These are phyloP conservation scores for Drepana arcuata DNA, from an alignment of 1,140 invertebrate genomes.

Conservation along the genomic window DNA sequence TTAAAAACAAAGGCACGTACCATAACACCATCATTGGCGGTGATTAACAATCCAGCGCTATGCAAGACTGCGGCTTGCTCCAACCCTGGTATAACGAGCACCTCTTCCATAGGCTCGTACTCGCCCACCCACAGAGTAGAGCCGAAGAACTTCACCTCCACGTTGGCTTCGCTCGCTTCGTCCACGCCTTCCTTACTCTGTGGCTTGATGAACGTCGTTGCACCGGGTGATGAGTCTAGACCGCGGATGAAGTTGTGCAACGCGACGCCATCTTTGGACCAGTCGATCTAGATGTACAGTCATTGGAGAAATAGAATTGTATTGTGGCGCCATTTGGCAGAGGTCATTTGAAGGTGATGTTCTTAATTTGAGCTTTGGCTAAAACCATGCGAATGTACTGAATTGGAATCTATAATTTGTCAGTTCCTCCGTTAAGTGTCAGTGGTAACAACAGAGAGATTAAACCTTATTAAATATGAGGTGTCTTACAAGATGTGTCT, in stretches of 20 bases:
- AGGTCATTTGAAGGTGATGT: too few relatives aligned
- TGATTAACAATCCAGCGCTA: slow-evolving; percentile 84
- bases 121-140: slow-evolving; percentile 81
- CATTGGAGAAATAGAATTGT: too few relatives aligned
- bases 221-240: slow-evolving; percentile 93
- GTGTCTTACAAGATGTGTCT: slow-evolving; percentile 76
- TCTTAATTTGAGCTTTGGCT: too few relatives aligned
- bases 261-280: slow-evolving; percentile 76
- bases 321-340: too few relatives aligned
- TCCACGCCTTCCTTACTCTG: slow-evolving; percentile 65
- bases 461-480: background rate
- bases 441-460: too few relatives aligned
- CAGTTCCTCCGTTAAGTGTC: too few relatives aligned
- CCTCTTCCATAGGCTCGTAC: slow-evolving; percentile 73
- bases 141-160: slow-evolving; percentile 85
- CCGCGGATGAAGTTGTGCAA: slow-evolving; percentile 96
- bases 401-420: too few relatives aligned
- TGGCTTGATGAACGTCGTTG: slow-evolving; percentile 80
- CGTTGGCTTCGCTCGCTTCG: slow-evolving; percentile 25
- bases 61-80: slow-evolving; percentile 80
- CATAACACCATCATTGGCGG: slow-evolving; percentile 81
- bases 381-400: too few relatives aligned
- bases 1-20: slow-evolving; percentile 68
- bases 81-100: slow-evolving; percentile 77
- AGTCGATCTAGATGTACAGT: slow-evolving; percentile 82